phyloP scores from a whole-genome alignment of 2,113 vertebrate genomes.

The Psittacus erithacus region DNA sequence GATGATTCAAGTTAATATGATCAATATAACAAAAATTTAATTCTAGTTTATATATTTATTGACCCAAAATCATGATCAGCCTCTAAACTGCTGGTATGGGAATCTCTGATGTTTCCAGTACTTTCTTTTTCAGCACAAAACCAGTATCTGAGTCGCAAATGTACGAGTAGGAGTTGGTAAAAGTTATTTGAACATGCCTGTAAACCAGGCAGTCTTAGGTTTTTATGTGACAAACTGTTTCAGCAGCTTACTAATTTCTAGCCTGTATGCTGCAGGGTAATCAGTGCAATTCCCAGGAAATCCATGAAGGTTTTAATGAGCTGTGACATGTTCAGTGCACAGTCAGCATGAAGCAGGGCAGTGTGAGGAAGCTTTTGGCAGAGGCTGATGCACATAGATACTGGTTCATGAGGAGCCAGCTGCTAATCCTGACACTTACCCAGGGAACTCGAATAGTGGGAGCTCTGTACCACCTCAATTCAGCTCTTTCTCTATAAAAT shows the following conservation, averaged over 20 bases:
- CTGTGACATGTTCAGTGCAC: background rate
- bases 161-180: background rate
- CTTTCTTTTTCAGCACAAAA: background rate
- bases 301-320: conserved; percentile 55
- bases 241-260: conserved; percentile 37
- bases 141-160: background rate
- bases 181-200: background rate
- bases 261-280: conserved; percentile 27
- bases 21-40: background rate
- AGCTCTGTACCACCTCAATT: background rate
- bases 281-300: conserved; percentile 60
- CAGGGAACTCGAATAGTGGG: background rate
- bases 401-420: background rate
- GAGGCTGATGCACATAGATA: background rate
- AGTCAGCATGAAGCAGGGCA: conserved; percentile 7
- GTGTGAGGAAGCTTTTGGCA: conserved; percentile 29
- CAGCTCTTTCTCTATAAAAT: background rate
- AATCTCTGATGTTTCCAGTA: background rate
- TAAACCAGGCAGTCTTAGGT: background rate
- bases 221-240: conserved; percentile 20
- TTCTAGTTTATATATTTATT: background rate
- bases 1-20: background rate
- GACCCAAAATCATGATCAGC: background rate
- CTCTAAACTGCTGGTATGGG: background rate
- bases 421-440: conserved; percentile 11